Percentiles rank a stretch among this genome's conserved stretches.
phyloP scores from a whole-genome alignment of 2,797 vertebrate species.

The Scolopax bukidnonensis region DNA sequence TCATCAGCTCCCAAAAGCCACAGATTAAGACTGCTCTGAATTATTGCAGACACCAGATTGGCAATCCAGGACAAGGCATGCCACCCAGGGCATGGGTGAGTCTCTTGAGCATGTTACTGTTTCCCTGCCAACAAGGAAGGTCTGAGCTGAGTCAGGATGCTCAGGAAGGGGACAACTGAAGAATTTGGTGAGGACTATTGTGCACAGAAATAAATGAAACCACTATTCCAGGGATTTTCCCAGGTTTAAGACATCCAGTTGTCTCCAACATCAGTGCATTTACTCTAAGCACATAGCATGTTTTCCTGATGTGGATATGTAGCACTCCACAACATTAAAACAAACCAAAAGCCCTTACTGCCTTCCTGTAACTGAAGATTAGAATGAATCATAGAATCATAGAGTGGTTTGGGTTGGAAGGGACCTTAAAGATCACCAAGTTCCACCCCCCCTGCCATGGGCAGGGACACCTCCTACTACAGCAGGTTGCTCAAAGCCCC shows the following conservation, averaged over 20 bases:
- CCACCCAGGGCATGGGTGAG: background rate
- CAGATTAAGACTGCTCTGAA: background rate
- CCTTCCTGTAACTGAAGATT: background rate
- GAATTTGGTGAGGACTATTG: background rate
- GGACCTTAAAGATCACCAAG: too few relatives aligned
- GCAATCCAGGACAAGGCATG: background rate
- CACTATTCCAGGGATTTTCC: background rate
- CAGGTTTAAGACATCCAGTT: background rate
- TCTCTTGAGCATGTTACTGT: accelerated
- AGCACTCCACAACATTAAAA: background rate
- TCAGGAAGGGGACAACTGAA: background rate
- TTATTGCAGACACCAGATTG: background rate
- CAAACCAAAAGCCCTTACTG: background rate
- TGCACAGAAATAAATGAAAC: background rate
- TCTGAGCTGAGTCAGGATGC: background rate
- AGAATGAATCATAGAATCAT: too few relatives aligned
- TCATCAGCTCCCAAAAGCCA: background rate
- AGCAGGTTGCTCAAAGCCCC: too few relatives aligned
- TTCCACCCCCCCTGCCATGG: too few relatives aligned
- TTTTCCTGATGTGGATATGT: background rate
- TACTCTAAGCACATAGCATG: background rate
- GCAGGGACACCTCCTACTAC: too few relatives aligned
- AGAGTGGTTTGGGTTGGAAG: too few relatives aligned
- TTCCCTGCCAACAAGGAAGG: background rate
- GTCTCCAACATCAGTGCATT: background rate